phyloP scores from a whole-genome alignment of 2,113 vertebrate genomes.

The Zosterops hypoxanthus region DNA sequence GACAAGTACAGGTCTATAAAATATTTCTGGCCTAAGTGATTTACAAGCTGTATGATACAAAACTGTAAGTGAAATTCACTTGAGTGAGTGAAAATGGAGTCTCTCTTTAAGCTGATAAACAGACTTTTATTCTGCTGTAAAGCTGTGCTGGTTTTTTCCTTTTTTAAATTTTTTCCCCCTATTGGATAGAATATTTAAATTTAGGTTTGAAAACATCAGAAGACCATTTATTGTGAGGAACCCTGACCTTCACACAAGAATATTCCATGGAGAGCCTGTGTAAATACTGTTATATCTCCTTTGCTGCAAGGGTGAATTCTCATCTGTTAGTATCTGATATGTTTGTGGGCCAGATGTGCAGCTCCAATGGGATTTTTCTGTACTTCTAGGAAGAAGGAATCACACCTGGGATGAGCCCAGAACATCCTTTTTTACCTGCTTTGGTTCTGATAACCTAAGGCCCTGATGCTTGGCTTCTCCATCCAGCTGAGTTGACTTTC shows the following conservation, averaged over 20 bases:
- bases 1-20: neutral
- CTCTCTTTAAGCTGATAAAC: neutral
- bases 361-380: neutral
- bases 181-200: neutral
- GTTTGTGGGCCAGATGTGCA: neutral
- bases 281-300: neutral
- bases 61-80: neutral
- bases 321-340: neutral
- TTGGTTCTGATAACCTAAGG: neutral
- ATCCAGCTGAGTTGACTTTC: neutral
- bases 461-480: neutral
- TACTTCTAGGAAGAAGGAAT: neutral
- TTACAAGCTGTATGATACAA: neutral
- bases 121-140: neutral
- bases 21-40: neutral
- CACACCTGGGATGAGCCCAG: accelerated
- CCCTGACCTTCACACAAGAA: neutral
- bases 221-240: neutral
- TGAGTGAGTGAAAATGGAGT: neutral
- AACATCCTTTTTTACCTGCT: neutral
- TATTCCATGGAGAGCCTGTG: neutral
- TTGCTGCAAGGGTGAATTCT: neutral
- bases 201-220: neutral
- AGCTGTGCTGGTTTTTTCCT: accelerated
- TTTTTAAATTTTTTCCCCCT: neutral